Conservation (phyloP, 1,140 invertebrate species). For the Sweltsa coloradensis region DNA sequence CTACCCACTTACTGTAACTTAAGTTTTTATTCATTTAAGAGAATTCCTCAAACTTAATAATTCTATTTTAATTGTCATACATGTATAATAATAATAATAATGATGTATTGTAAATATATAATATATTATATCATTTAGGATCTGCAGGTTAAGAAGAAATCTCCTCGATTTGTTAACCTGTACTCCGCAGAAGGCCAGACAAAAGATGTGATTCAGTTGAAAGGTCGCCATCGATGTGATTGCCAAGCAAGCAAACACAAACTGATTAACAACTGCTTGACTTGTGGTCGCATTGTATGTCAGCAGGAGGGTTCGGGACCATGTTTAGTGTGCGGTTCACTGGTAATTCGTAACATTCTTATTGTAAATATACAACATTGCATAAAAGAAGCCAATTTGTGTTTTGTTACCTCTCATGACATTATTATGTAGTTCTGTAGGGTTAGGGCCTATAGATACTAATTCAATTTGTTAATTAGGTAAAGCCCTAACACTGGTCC, state of each 20-base stretch:
- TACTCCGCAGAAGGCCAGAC: constrained; percentile 58
- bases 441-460: too few relatives aligned
- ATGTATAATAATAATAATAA: neutral
- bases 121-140: neutral
- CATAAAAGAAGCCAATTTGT: constrained; percentile 11
- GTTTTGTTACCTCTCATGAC: too few relatives aligned
- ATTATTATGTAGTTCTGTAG: too few relatives aligned
- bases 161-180: constrained; percentile 61
- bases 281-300: constrained; percentile 92
- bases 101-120: neutral
- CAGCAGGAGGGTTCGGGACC: constrained; percentile 92
- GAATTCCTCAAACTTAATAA: neutral
- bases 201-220: constrained; percentile 47
- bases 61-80: neutral
- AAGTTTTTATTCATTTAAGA: constrained; percentile 1
- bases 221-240: constrained; percentile 71
- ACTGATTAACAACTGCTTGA: constrained; percentile 86
- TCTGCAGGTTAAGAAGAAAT: constrained; percentile 43
- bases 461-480: too few relatives aligned
- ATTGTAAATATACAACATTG: constrained; percentile 9
- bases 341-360: constrained; percentile 38
- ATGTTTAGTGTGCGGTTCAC: constrained; percentile 80
- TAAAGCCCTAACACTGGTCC: too few relatives aligned
- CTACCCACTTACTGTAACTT: neutral
- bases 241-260: constrained; percentile 87